Conservation (phyloP, 2,113 vertebrate genomes). For the Oreotragus oreotragus region DNA sequence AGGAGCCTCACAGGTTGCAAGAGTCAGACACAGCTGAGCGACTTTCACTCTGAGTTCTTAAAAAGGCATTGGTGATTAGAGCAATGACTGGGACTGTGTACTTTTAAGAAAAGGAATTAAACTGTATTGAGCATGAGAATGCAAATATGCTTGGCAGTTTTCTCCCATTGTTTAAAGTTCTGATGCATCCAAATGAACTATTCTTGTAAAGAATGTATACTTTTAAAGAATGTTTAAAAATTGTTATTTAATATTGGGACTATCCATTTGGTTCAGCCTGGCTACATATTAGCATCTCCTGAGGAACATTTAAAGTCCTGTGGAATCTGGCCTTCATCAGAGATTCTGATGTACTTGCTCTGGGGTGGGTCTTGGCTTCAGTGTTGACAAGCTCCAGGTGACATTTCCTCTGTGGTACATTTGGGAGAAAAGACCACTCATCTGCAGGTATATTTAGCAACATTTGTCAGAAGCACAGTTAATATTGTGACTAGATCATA, state of each 20-base stretch:
- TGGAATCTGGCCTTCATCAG: not conserved
- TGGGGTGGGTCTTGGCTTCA: not conserved
- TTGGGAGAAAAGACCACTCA: not conserved
- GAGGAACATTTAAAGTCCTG: not conserved
- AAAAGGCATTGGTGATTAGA: not conserved
- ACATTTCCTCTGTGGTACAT: not conserved
- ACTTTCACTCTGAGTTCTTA: not conserved
- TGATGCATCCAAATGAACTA: not conserved
- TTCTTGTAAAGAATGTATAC: not conserved
- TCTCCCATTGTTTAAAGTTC: not conserved
- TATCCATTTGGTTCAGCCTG: not conserved
- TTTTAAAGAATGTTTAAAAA: not conserved
- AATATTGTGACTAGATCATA: not conserved
- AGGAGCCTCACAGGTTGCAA: not conserved
- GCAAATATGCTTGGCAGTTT: not conserved
- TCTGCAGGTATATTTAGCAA: not conserved
- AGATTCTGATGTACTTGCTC: not conserved
- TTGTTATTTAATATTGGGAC: not conserved
- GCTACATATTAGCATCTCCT: not conserved
- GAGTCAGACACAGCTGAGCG: not conserved
- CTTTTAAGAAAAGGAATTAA: constrained; percentile 15
- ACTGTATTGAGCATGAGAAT: not conserved
- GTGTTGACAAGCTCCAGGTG: not conserved
- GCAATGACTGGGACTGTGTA: not conserved
- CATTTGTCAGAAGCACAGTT: not conserved